Percentiles rank a stretch among this genome's conserved stretches.
Evolutionary conservation across 2,888 invertebrate species (phyloP).

Genomic region (Escarpia spicata): DNA sequence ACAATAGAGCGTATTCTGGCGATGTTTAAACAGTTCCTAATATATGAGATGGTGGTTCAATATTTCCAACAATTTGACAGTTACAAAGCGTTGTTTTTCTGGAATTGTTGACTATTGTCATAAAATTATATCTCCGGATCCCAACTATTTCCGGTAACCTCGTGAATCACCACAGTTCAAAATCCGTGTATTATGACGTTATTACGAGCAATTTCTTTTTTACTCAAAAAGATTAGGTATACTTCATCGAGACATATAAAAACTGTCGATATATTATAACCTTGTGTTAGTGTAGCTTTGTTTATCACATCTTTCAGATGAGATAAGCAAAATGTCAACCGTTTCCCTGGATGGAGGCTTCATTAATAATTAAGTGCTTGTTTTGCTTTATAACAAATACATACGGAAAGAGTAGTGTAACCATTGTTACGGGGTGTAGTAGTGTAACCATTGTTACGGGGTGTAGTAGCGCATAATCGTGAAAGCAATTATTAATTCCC

Average conservation of each 20-base stretch:
- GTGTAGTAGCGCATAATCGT: no score
- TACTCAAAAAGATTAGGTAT: neutral
- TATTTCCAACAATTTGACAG: neutral
- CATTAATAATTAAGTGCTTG: neutral
- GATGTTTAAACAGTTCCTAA: neutral
- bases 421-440: no score
- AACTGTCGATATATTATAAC: neutral
- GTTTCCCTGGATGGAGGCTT: neutral
- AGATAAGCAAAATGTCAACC: neutral
- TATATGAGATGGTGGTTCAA: conserved; percentile 2
- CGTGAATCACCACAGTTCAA: neutral
- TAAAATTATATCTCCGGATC: neutral
- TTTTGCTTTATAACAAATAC: neutral
- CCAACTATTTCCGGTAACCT: neutral
- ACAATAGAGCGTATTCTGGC: neutral
- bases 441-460: no score
- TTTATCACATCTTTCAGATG: neutral
- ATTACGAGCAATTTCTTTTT: neutral
- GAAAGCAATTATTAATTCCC: no score
- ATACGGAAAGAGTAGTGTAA: neutral
- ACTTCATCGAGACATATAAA: neutral
- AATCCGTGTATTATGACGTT: neutral
- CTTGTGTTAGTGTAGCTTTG: neutral
- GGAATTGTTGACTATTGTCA: neutral
- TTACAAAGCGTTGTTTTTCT: neutral